These are phyloP conservation scores for Perca fluviatilis DNA, from an alignment of 2,113 vertebrate species.

Conservation along the genomic window DNA sequence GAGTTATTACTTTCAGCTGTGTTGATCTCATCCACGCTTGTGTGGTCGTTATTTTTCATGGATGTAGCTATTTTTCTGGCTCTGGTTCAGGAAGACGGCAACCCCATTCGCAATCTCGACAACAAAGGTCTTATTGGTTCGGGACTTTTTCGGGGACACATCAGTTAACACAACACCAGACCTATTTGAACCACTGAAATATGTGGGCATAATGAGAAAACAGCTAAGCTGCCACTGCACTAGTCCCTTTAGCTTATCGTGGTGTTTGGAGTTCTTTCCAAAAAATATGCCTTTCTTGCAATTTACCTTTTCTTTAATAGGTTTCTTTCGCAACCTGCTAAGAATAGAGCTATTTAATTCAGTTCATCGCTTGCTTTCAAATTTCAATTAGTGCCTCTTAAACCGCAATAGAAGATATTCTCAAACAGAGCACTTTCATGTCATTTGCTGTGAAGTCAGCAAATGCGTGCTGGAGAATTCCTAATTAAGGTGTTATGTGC, in stretches of 20 bases:
- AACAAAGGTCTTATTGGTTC: not conserved
- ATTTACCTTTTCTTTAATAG: constrained; percentile 65
- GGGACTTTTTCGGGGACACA: not conserved
- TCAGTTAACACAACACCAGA: not conserved
- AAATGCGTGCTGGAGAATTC: constrained; percentile 58
- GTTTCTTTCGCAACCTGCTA: constrained; percentile 66
- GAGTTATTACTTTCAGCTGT: not conserved
- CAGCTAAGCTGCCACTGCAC: constrained; percentile 3
- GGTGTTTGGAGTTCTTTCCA: constrained; percentile 14
- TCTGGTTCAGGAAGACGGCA: not conserved
- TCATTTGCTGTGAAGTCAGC: constrained; percentile 67
- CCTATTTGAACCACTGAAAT: not conserved
- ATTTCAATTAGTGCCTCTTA: constrained; percentile 74
- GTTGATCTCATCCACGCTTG: not conserved
- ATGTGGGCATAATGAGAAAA: not conserved
- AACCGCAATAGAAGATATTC: constrained; percentile 61
- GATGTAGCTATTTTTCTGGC: not conserved
- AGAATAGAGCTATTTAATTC: constrained; percentile 64
- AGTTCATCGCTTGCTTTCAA: constrained; percentile 45
- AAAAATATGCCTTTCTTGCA: constrained; percentile 72
- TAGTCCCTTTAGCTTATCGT: not conserved
- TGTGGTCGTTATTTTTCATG: not conserved
- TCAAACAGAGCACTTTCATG: constrained; percentile 24
- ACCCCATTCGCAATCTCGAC: not conserved
- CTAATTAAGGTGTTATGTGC: constrained; percentile 43